Evolutionary conservation across 2,797 vertebrate species (phyloP), one percentile per base, ranked within the genome.

Genomic region (Cyclopterus lumpus): DNA sequence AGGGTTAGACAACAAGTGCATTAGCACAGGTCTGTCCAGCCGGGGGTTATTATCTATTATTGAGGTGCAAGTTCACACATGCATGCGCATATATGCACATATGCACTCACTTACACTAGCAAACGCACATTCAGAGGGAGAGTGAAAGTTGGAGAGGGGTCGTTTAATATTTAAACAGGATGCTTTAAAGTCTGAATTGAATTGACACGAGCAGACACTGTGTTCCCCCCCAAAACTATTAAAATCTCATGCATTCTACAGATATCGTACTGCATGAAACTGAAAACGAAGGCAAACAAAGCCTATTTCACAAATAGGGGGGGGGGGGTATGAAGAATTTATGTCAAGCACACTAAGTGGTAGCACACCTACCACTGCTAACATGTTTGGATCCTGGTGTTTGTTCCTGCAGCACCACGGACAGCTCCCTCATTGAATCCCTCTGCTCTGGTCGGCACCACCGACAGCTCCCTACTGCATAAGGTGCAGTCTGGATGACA

Each of bases 141-240:
- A 78, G 58, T 73, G 62, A 36, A 55, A 81, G 74, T 67, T 58
- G 6, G 58, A 88, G 67, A 76, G 30, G 20, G 40, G 48, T 60
- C 18, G n/a, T 82, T 84, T 71, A 88, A 88, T 90, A 74, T 85
- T 91, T 86, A 73, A 90, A 80, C 64, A 75, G 68, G 80, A 81
- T 80, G 80, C 62, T 89, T 85, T 78, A 85, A 89, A 73, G 86
- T 61, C 57, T 73, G 82, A 77, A 86, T 51, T 86, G 77, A 87
- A 82, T 86, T 81, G 67, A 67, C 48, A 74, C 40, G 65, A 57
- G 40, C 75, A 85, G 58, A 85, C 1, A 12, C 22, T 18, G 32
- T 69, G 68, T 71, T 77, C 22, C 28, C 53, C 15, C 11, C 72
- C 81, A 71, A 64, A 77, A 42, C 38, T 8, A 65, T 59, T 67